These are phyloP conservation scores for Pocillopora damicornis DNA, from an alignment of 64 coral and sea anemone genomes.

Conservation along the genomic window DNA sequence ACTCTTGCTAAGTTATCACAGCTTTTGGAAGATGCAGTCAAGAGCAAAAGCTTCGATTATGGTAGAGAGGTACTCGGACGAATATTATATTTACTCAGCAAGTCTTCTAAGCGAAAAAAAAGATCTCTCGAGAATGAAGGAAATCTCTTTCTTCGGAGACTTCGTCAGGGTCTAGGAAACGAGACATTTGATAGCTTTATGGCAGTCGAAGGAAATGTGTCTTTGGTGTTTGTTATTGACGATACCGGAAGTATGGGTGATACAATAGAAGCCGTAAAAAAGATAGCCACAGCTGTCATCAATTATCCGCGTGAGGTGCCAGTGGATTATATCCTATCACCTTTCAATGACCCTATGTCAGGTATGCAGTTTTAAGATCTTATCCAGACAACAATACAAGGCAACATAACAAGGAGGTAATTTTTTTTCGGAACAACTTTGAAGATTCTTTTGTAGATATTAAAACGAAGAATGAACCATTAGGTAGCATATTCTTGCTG, in stretches of 20 bases:
- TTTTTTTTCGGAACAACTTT: not conserved
- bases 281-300: slow-evolving; percentile 27
- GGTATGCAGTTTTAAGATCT: not conserved
- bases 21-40: not conserved
- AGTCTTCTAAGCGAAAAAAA: slow-evolving; percentile 2
- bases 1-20: not conserved
- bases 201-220: slow-evolving; percentile 37
- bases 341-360: slow-evolving; percentile 42
- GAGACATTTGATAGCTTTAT: slow-evolving; percentile 32
- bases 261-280: slow-evolving; percentile 33
- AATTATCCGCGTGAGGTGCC: slow-evolving; percentile 39
- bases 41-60: not conserved
- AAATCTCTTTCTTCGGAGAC: not conserved
- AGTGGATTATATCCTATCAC: slow-evolving; percentile 31
- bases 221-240: slow-evolving; percentile 30
- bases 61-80: slow-evolving; percentile 14
- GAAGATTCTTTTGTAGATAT: not conserved
- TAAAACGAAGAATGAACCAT: too few relatives aligned
- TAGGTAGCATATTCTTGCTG: too few relatives aligned
- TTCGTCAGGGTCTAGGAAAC: not conserved
- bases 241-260: slow-evolving; percentile 44
- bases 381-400: not conserved
- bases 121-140: slow-evolving; percentile 19
- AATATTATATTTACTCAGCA: slow-evolving; percentile 6
- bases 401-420: too few relatives aligned